A percentile compares a stretch with the other conserved stretches of the same genome.
phyloP scores from a whole-genome alignment of 1,140 invertebrate genomes.

The Pachyrhynchus sulphureomaculatus region DNA sequence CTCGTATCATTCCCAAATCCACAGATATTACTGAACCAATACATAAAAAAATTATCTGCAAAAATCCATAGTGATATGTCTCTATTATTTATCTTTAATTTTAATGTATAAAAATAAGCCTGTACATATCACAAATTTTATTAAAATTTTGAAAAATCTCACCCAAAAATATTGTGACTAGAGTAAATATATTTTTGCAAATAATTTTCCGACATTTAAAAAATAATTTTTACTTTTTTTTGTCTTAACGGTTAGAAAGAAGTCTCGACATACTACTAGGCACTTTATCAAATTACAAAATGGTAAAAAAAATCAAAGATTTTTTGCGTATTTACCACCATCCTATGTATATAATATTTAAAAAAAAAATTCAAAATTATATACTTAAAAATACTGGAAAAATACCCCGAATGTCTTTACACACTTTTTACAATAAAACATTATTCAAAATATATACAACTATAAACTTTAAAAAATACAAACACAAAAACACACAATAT shows the following conservation, averaged over 20 bases:
- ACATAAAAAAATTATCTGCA: constrained; percentile 9
- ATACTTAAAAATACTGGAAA: too few species aligned
- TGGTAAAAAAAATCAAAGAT: neutral
- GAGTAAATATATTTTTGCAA: neutral
- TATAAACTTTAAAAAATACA: constrained; percentile 2
- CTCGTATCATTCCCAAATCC: too few species aligned
- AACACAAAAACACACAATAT: constrained; percentile 8
- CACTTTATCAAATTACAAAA: constrained; percentile 8
- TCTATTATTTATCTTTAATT: neutral
- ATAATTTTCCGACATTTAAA: neutral
- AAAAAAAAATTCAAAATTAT: too few species aligned
- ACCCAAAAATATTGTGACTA: neutral
- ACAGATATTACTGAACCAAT: too few species aligned
- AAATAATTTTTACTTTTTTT: neutral
- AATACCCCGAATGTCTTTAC: too few species aligned
- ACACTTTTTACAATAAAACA: too few species aligned
- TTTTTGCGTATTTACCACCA: neutral
- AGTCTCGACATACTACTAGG: constrained; percentile 13
- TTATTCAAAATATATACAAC: neutral
- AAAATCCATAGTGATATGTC: constrained; percentile 20
- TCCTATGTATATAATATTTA: too few species aligned
- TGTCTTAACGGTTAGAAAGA: neutral
- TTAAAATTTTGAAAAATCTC: constrained; percentile 2
- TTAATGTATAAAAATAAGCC: constrained; percentile 3
- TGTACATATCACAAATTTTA: constrained; percentile 21